Evolutionary conservation across 2,797 vertebrate species (phyloP).

Genomic region (Poliocrania exsul): DNA sequence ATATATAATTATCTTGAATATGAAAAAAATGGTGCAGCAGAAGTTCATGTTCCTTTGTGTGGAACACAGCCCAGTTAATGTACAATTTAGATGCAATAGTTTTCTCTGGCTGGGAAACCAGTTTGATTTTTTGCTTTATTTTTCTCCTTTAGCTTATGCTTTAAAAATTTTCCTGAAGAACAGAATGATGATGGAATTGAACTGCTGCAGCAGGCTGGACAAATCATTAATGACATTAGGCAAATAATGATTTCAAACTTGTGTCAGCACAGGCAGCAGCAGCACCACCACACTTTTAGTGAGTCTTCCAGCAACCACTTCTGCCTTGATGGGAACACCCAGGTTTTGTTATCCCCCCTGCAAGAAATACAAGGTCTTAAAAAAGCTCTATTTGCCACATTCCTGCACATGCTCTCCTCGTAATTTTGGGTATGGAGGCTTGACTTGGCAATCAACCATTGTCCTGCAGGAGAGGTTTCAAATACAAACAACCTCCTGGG

Average conservation of each 20-base stretch:
- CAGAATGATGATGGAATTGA: background rate
- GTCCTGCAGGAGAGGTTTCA: background rate
- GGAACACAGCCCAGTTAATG: constrained; percentile 57
- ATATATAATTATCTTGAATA: constrained; percentile 61
- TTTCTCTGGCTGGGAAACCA: constrained; percentile 56
- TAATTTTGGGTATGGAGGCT: background rate
- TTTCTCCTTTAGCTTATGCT: background rate
- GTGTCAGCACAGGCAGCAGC: background rate
- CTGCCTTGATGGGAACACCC: background rate
- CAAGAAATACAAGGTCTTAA: background rate
- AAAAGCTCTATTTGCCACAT: background rate
- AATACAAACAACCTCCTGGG: background rate
- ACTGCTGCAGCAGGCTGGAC: background rate
- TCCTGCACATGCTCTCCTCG: background rate
- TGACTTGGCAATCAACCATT: background rate
- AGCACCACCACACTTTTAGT: background rate
- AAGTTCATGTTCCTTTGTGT: constrained; percentile 48
- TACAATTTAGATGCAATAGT: constrained; percentile 68
- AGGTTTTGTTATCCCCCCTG: background rate
- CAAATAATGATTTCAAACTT: background rate
- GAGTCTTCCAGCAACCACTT: background rate
- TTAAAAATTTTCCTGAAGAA: constrained; percentile 52
- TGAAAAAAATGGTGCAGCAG: constrained; percentile 22
- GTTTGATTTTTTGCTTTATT: constrained; percentile 8
- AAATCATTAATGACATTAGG: constrained; percentile 53